Conservation (phyloP, 2,113 vertebrate species). For the Etia nguti region DNA sequence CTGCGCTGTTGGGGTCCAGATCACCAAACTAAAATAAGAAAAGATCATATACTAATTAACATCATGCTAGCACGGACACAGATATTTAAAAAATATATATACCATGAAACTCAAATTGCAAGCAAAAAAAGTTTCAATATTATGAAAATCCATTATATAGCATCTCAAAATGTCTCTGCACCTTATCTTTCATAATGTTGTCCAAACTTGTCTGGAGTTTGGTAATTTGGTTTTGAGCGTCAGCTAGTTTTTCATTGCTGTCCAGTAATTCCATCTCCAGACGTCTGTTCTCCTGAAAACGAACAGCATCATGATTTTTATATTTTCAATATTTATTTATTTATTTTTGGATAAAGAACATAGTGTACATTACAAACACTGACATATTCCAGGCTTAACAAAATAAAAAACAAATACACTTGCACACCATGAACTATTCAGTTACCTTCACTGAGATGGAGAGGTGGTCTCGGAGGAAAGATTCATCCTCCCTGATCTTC, state of each 20-base stretch:
- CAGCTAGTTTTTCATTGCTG: conserved; percentile 77
- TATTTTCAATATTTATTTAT: background rate
- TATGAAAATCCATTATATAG: background rate
- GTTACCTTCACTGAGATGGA: conserved; percentile 85
- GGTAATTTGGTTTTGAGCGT: conserved; percentile 76
- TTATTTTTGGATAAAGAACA: background rate
- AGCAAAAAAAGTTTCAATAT: background rate
- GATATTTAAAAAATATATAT: background rate
- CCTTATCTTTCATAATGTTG: conserved; percentile 85
- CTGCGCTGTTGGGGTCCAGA: conserved; percentile 82
- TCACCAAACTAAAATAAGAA: conserved; percentile 82
- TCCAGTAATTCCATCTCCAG: conserved; percentile 87
- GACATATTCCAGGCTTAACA: background rate
- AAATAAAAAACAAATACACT: background rate
- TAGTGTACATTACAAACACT: background rate
- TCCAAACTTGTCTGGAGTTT: conserved; percentile 88
- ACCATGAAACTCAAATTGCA: background rate
- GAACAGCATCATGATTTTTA: background rate
- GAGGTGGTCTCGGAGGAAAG: conserved; percentile 82
- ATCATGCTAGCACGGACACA: background rate
- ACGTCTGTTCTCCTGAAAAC: conserved; percentile 83
- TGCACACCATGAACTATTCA: background rate
- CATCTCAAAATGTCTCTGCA: conserved; percentile 25
- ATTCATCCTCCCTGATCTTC: conserved; percentile 84
- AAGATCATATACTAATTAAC: background rate